Percentiles rank a stretch among this genome's conserved stretches.
These are phyloP conservation scores for Polyodon spathula DNA, from an alignment of 2,113 vertebrate species.

Conservation along the genomic window DNA sequence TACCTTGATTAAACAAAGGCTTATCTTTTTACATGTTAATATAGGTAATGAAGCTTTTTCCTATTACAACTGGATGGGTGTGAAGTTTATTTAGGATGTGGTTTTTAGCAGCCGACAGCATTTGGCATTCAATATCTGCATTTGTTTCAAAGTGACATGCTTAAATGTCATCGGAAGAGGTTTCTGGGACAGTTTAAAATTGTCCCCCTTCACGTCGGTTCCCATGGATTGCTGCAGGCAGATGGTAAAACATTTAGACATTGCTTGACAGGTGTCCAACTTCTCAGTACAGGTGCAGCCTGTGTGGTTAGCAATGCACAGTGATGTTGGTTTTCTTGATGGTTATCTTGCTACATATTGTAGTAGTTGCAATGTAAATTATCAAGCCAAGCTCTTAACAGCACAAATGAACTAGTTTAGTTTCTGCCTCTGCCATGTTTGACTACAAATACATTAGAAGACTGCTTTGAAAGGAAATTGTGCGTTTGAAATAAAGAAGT, in stretches of 20 bases:
- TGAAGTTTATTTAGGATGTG: not conserved
- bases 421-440: not conserved
- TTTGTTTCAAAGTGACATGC: not conserved
- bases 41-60: not conserved
- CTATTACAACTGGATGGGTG: not conserved
- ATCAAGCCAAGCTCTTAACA: not conserved
- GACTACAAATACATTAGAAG: no score
- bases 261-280: not conserved
- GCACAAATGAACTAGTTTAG: not conserved
- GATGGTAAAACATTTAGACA: not conserved
- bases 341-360: not conserved
- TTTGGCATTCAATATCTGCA: not conserved
- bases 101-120: not conserved
- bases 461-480: no score
- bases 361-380: not conserved
- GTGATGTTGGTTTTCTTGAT: not conserved
- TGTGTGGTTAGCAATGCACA: not conserved
- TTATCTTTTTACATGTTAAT: no score
- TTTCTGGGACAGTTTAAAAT: conserved; percentile 6
- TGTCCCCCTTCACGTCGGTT: not conserved
- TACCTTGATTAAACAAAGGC: no score
- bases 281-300: not conserved
- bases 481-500: no score
- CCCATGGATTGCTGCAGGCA: not conserved
- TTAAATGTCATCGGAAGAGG: conserved; percentile 1